These are phyloP conservation scores for Heliconius melpomene DNA, from an alignment of 1,140 invertebrate species.

Conservation along the genomic window DNA sequence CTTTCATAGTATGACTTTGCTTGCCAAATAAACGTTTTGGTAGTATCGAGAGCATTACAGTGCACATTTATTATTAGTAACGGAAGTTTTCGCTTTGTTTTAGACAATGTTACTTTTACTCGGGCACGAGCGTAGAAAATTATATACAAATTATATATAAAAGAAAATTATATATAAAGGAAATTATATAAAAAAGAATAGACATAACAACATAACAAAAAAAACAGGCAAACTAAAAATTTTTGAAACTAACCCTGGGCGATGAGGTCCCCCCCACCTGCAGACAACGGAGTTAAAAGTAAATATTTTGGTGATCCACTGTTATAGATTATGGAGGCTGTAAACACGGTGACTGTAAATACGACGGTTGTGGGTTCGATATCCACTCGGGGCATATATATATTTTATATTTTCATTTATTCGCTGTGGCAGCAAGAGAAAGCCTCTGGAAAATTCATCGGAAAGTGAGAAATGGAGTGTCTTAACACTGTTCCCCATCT, in stretches of 20 bases:
- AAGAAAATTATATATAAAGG: too few species aligned
- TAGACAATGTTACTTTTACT: background rate
- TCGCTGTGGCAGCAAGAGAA: too few species aligned
- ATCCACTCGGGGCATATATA: too few species aligned
- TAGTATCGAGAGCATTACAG: slow-evolving; percentile 1
- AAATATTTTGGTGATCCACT: slow-evolving; percentile 7
- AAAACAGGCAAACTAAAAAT: slow-evolving; percentile 11
- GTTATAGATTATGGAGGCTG: background rate
- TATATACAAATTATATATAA: too few species aligned
- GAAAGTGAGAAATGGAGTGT: too few species aligned
- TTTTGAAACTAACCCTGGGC: slow-evolving; percentile 12
- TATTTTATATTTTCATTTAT: too few species aligned
- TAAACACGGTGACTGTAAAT: too few species aligned
- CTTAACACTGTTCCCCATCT: too few species aligned
- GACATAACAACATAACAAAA: background rate
- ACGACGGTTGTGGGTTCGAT: too few species aligned
- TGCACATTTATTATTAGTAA: slow-evolving; percentile 14
- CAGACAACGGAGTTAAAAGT: slow-evolving; percentile 2
- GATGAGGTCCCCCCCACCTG: slow-evolving; percentile 12
- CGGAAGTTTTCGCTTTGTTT: slow-evolving; percentile 1
- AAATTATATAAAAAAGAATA: too few species aligned
- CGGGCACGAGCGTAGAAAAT: background rate
- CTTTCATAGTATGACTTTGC: background rate
- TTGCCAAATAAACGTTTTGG: background rate
- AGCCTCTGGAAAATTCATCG: too few species aligned